Conservation (phyloP, 2,113 vertebrate species). For the Aplodontia rufa region DNA sequence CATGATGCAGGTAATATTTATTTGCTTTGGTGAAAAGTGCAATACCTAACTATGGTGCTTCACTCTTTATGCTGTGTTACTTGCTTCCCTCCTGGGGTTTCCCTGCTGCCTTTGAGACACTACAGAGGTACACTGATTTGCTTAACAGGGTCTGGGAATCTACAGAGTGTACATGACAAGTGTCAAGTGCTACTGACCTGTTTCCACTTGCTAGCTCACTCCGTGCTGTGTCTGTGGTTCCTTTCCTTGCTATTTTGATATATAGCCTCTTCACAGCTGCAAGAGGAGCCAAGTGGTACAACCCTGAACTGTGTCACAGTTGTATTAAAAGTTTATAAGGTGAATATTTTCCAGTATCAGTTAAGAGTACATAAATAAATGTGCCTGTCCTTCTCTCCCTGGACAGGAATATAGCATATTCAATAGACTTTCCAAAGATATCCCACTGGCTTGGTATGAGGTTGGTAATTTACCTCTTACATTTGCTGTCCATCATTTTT, state of each 20-base stretch:
- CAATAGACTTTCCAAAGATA: neutral
- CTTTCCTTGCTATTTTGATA: neutral
- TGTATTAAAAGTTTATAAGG: neutral
- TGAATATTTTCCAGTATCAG: neutral
- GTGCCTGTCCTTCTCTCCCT: neutral
- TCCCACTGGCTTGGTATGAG: neutral
- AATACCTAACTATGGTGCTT: neutral
- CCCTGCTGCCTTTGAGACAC: neutral
- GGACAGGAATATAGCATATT: neutral
- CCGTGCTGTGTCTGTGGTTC: neutral
- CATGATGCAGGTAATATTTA: neutral
- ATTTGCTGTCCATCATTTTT: neutral
- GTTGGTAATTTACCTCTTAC: neutral
- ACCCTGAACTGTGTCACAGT: neutral
- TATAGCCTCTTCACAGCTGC: neutral
- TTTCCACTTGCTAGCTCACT: neutral
- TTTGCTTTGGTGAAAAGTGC: neutral
- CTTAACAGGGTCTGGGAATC: neutral
- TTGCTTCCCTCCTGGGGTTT: neutral
- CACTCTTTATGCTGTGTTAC: neutral
- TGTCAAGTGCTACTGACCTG: neutral
- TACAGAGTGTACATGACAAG: neutral
- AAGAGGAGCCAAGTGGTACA: neutral
- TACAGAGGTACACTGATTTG: neutral
- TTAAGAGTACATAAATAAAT: neutral